A percentile compares a stretch with the other conserved stretches of the same genome.
phyloP scores from a whole-genome alignment of 2,888 invertebrate genomes.

The Tholera decimalis region DNA sequence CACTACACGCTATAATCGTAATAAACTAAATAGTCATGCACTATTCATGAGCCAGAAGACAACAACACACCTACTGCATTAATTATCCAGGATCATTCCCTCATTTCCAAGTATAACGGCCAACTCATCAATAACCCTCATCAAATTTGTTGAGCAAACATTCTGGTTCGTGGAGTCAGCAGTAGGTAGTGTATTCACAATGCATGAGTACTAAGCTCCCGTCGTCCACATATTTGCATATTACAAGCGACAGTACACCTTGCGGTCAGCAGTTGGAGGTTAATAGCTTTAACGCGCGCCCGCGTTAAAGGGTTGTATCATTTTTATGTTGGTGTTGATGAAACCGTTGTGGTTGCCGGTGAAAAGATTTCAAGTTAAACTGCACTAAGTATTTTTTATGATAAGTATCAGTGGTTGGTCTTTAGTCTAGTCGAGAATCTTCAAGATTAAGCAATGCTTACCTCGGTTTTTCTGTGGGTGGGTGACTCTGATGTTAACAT shows the following conservation, averaged over 20 bases:
- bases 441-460: too few relatives aligned
- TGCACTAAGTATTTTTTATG: background rate
- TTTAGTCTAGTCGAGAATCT: too few relatives aligned
- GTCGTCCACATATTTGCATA: slow-evolving; percentile 64
- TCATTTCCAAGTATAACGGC: slow-evolving; percentile 67
- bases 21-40: slow-evolving; percentile 36
- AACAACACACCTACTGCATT: slow-evolving; percentile 51
- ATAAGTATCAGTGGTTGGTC: background rate
- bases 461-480: too few relatives aligned
- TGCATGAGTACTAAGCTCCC: slow-evolving; percentile 57
- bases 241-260: slow-evolving; percentile 52
- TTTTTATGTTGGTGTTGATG: slow-evolving; percentile 10
- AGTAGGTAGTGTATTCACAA: slow-evolving; percentile 54
- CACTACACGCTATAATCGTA: background rate
- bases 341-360: too few relatives aligned
- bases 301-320: slow-evolving; percentile 35
- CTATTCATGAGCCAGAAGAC: slow-evolving; percentile 53
- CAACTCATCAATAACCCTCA: slow-evolving; percentile 74
- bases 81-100: slow-evolving; percentile 50
- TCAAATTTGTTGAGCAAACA: slow-evolving; percentile 72
- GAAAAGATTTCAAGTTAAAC: background rate
- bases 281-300: slow-evolving; percentile 51
- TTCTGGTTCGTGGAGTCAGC: slow-evolving; percentile 65
- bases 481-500: too few relatives aligned
- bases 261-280: slow-evolving; percentile 60